A percentile compares a stretch with the other conserved stretches of the same genome.
These are phyloP conservation scores for Cossypha dichroa DNA, from an alignment of 2,797 vertebrate genomes.

Conservation along the genomic window DNA sequence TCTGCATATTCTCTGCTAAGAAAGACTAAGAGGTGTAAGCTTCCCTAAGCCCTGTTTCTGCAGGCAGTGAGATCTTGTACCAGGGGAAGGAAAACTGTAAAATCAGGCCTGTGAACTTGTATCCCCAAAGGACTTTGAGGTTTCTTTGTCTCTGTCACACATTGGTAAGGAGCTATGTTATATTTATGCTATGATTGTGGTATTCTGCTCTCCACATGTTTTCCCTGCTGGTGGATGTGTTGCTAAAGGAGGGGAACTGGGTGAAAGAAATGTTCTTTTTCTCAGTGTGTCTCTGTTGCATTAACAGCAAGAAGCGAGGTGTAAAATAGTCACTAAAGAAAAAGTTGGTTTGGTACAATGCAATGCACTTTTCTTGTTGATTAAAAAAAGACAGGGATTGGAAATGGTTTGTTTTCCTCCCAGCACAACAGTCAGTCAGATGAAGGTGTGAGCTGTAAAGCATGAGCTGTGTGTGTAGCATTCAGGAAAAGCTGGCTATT, in stretches of 20 bases:
- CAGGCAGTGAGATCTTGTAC: background rate
- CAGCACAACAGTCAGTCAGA: background rate
- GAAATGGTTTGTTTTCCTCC: background rate
- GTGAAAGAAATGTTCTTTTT: background rate
- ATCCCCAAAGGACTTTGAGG: background rate
- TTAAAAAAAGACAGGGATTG: background rate
- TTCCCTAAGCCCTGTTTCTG: background rate
- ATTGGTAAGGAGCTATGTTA: background rate
- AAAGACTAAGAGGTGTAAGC: background rate
- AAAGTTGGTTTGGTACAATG: background rate
- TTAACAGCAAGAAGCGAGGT: background rate
- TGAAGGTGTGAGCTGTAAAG: background rate
- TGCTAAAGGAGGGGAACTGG: background rate
- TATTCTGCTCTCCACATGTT: background rate
- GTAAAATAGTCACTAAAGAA: background rate
- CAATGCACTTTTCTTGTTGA: background rate
- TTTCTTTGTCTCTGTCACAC: background rate
- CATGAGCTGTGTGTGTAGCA: background rate
- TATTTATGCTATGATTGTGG: accelerated
- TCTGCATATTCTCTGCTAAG: background rate
- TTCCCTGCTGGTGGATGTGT: accelerated
- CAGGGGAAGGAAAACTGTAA: background rate
- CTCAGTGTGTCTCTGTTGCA: background rate
- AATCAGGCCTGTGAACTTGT: background rate
- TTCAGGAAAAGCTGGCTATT: background rate